phyloP scores from a whole-genome alignment of 2,113 vertebrate species.

The Channa argus region DNA sequence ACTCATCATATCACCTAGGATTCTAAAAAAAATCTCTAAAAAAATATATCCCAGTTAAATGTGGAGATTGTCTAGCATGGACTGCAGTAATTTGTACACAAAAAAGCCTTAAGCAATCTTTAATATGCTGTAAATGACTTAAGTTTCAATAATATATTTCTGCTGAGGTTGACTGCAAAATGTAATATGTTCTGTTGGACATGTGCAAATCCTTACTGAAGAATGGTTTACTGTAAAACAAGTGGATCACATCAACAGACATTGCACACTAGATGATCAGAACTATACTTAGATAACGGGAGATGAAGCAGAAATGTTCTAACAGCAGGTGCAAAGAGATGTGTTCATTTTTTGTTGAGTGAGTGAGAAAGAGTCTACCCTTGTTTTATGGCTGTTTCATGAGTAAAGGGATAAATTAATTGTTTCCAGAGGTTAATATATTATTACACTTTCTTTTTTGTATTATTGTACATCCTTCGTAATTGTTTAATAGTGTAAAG shows the following conservation, averaged over 20 bases:
- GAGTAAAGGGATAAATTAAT: slow-evolving; percentile 53
- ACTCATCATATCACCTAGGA: slow-evolving; percentile 50
- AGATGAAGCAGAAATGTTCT: slow-evolving; percentile 56
- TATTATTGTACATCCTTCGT: slow-evolving; percentile 61
- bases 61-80: slow-evolving; percentile 63
- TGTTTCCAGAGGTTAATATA: slow-evolving; percentile 79
- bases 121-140: slow-evolving; percentile 61
- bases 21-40: slow-evolving; percentile 48
- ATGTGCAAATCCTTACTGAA: slow-evolving; percentile 56
- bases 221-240: slow-evolving; percentile 65
- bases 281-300: slow-evolving; percentile 49
- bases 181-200: slow-evolving; percentile 63
- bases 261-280: slow-evolving; percentile 63
- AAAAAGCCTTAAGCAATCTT: slow-evolving; percentile 75
- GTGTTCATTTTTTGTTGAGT: slow-evolving; percentile 58
- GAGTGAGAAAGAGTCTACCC: neutral
- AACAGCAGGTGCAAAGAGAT: slow-evolving; percentile 56
- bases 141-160: slow-evolving; percentile 58
- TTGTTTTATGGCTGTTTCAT: slow-evolving; percentile 55
- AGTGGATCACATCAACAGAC: slow-evolving; percentile 54
- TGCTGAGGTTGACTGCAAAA: slow-evolving; percentile 56
- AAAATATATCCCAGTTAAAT: slow-evolving; percentile 54
- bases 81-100: slow-evolving; percentile 65
- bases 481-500: slow-evolving; percentile 57
- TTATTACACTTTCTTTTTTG: slow-evolving; percentile 62